phyloP scores from a whole-genome alignment of 2,888 invertebrate species.

The Pemphredon lugubris region DNA sequence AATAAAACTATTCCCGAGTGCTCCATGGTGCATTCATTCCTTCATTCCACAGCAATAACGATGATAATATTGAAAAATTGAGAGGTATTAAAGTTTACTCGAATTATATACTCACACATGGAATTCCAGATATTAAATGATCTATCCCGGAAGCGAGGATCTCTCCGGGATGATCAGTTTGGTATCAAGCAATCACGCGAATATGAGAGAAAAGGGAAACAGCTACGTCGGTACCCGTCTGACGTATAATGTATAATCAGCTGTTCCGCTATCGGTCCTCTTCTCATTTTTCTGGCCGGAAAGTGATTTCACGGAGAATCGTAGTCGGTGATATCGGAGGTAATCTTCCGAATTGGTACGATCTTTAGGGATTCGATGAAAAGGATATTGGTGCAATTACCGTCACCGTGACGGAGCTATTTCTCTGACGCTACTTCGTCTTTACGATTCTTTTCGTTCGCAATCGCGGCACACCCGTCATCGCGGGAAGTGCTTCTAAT shows the following conservation, averaged over 20 bases:
- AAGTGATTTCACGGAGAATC: conserved; percentile 48
- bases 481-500: too few relatives aligned
- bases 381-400: conserved; percentile 57
- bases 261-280: conserved; percentile 31
- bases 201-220: conserved; percentile 14
- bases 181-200: conserved; percentile 2
- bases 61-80: too few relatives aligned
- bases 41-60: too few relatives aligned
- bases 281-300: conserved; percentile 35
- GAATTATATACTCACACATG: too few relatives aligned
- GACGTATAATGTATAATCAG: conserved; percentile 41
- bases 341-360: conserved; percentile 53
- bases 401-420: conserved; percentile 49
- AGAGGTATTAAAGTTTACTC: too few relatives aligned
- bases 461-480: too few relatives aligned
- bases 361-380: conserved; percentile 52
- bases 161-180: conserved; percentile 4
- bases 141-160: conserved; percentile 7
- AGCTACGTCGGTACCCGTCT: conserved; percentile 5
- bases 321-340: conserved; percentile 50
- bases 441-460: conserved; percentile 16
- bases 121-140: conserved; percentile 21
- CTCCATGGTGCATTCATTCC: too few relatives aligned
- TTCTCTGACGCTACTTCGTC: conserved; percentile 37
- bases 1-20: too few relatives aligned